Base-by-base conservation (phyloP, 2,797 vertebrate genomes). In the Sebastolobus alascanus region DNA sequence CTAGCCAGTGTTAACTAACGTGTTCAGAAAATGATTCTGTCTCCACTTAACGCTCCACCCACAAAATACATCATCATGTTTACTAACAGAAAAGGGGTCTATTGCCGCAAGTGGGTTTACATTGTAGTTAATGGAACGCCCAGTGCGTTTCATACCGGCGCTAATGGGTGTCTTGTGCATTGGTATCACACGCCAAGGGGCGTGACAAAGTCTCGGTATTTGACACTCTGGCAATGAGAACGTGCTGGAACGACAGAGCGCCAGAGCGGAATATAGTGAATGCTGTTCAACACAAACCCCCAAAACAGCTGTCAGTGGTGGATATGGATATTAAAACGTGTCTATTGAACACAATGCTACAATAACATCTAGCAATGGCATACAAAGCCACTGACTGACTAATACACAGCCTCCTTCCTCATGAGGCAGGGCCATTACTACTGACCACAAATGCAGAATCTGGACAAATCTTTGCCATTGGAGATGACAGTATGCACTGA, bases 391-490 rank as follows among this genome's bases (percentile, higher is more conserved):
- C 25, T 25, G 52, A 58, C 25, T 29, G 59, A 72, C 22, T 33
- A 63, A 52, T 20, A 25, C 22, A 9, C 61, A 25, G 56, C 16
- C 35, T 59, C 46, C n/a, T 68, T 79, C 35, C 35, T 79, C 11
- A 10, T 46, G 25, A 80, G 16, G 9, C 50, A 25, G 27, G 40
- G 31, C 35, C 29, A 59, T 73, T 61, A 80, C 78, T 7, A 10
- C 72, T 22, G 38, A 69, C 66, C 79, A 69, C 71, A 79, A 60
- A 27, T 60, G 0, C 46, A 69, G 61, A 65, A 56, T 77, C 20
- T 75, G 33, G 0, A 46, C 72, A 72, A 66, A 68, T 73, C 43
- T 86, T 79, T 75, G 40, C 46, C 75, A 40, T 16, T 37, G 27
- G 55, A 75, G 16, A 73, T 72, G 70, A 76, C 59, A 71, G 74